These are phyloP conservation scores for Calidris pugnax DNA, from an alignment of 2,113 vertebrate genomes.

Conservation along the genomic window DNA sequence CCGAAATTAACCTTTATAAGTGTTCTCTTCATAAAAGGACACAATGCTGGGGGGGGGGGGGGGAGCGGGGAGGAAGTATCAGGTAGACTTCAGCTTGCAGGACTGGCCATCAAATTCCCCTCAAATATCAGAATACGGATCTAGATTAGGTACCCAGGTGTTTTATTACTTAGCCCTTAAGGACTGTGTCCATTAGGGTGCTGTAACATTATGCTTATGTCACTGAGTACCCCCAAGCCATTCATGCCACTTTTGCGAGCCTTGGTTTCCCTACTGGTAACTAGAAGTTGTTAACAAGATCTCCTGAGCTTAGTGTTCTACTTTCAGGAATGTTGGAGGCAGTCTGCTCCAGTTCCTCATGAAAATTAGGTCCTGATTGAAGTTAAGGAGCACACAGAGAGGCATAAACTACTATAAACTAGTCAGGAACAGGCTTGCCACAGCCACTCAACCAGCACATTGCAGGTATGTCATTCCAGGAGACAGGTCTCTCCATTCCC, in stretches of 20 bases:
- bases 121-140: background rate
- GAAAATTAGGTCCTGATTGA: background rate
- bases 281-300: background rate
- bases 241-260: background rate
- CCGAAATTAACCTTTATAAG: background rate
- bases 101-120: background rate
- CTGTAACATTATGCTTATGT: background rate
- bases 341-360: background rate
- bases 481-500: background rate
- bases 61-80: background rate
- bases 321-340: background rate
- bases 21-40: background rate
- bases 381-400: background rate
- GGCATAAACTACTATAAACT: background rate
- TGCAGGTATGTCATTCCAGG: background rate
- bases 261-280: background rate
- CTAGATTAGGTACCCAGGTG: background rate
- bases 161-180: background rate
- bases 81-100: background rate
- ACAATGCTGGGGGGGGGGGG: background rate
- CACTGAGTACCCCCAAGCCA: background rate
- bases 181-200: background rate
- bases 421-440: background rate
- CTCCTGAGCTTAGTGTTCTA: background rate
- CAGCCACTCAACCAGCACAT: background rate